Conservation (phyloP, 2,888 invertebrate genomes). For the Elmis aenea region DNA sequence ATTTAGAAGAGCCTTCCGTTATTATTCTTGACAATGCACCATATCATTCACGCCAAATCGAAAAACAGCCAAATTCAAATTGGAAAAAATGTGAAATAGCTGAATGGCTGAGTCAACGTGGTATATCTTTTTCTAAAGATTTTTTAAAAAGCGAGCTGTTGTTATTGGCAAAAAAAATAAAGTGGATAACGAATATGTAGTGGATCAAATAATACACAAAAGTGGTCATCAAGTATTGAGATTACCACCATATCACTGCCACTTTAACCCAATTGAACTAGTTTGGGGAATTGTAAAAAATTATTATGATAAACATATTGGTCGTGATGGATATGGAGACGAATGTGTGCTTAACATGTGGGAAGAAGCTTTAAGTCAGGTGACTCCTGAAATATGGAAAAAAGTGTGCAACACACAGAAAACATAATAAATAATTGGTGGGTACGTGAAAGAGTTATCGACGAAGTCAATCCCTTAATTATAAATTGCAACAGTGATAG, state of each 20-base stretch:
- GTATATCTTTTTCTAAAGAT: neutral
- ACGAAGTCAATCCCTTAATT: no score
- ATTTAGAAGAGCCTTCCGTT: constrained; percentile 3
- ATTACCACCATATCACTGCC: no score
- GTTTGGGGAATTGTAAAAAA: constrained; percentile 1
- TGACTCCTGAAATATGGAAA: neutral
- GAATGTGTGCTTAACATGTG: neutral
- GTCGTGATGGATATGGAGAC: neutral
- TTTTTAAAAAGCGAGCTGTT: neutral
- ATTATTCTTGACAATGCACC: constrained; percentile 5
- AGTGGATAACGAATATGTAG: neutral
- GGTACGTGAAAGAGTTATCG: neutral
- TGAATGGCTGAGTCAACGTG: neutral
- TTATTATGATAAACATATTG: constrained; percentile 3
- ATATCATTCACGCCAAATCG: constrained; percentile 1
- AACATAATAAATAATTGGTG: neutral
- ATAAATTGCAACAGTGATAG: no score
- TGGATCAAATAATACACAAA: neutral
- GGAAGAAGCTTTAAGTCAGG: neutral
- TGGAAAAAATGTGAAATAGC: constrained; percentile 1
- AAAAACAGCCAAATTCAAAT: neutral
- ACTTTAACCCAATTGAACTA: neutral
- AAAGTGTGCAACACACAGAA: neutral
- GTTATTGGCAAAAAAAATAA: neutral
- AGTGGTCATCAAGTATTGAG: neutral